Evolutionary conservation across 2,113 vertebrate species (phyloP), one percentile per base, ranked within the genome.

Genomic region (Dipodomys merriami): DNA sequence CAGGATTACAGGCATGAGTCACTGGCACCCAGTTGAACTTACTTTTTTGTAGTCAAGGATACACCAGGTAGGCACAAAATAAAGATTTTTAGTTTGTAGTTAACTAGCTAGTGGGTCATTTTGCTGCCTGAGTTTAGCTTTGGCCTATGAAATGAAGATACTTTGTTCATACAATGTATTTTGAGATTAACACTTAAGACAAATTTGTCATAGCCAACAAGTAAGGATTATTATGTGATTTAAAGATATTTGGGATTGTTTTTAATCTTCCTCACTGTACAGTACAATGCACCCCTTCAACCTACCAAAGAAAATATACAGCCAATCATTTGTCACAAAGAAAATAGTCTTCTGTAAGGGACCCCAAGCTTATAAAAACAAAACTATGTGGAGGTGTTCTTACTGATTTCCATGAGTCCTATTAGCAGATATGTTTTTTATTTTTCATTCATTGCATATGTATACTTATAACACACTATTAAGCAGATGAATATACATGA

Each of bases 151-250:
- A 65, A 81, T 25, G 4, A 12, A 91, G 67, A 86, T 22, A 88
- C 64, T 86, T 90, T 82, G 35, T 44, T 81, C 65, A 81, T 46
- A 25, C 27, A 74, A 33, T 76, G 20, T 7, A 83, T 93, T 87
- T 69, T 72, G 62, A 74, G 44, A 39, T 71, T 83, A 33, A 19
- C 20, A 64, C 83, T 76, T 79, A 78, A 76, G 15, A 79, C 73
- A 44, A 57, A 57, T 22, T 90, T 93, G 6, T 9, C 49, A 0
- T 74, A 84, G 35, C 9, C 13, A 53, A 67, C 8, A 85, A 73
- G 33, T 74, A 83, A 83, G n/a, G 77, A 84, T 16, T 11, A 72
- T 82, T 49, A 67, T 57, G 9, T 74, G 29, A 91, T 85, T 65
- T 81, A 22, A 60, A 69, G n/a, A 60, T 65, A 15, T 16, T 88